Evolutionary conservation across 2,113 vertebrate species (phyloP), one percentile per base, ranked within the genome.

Genomic region (Marmota flaviventris): DNA sequence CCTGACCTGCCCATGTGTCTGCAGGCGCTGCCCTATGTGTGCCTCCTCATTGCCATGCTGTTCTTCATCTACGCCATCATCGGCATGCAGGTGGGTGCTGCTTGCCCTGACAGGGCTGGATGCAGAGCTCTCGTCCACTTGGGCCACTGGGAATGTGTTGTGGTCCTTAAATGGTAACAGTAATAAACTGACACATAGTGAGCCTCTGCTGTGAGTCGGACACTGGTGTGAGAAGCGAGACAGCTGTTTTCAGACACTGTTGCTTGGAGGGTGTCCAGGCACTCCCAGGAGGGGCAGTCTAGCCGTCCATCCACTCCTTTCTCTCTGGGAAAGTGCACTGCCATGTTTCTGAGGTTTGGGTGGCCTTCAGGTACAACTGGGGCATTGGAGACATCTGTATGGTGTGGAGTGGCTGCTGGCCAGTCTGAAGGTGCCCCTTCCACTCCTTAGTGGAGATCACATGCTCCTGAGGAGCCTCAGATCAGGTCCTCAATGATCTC

Each of bases 21-120:
- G 18, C 97, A 99, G 99, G 99, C 99, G 32, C 98, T 99, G 98
- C 99, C 99, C 34, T 99, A 99, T 1, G 99, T 99, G 94, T 99
- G 99, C 97, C 99, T 99, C 89, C 99, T 99, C 96, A 99, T 99
- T 63, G 99, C 99, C 48, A 99, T 99, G 99, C 99, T 99, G 85
- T 99, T 99, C 98, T 99, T 99, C 99, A 99, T 99, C 97, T 99
- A 99, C 3, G 99, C 99, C 98, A 99, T 99, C 96, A 99, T 99
- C 29, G 99, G 99, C 96, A 99, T 99, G 99, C 99, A 99, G 99
- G 99, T 99, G 89, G 84, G 97, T 85, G 77, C 82, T 1, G 1
- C 32, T 34, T 51, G 37, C 72, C 45, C n/a, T 13, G 5, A 17
- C 29, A 1, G 61, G n/a, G 32, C 24, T 18, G 25, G 22, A 4